Evolutionary conservation across 2,113 vertebrate species (phyloP), one percentile per base, ranked within the genome.

Genomic region (Hydrochoerus hydrochaeris): DNA sequence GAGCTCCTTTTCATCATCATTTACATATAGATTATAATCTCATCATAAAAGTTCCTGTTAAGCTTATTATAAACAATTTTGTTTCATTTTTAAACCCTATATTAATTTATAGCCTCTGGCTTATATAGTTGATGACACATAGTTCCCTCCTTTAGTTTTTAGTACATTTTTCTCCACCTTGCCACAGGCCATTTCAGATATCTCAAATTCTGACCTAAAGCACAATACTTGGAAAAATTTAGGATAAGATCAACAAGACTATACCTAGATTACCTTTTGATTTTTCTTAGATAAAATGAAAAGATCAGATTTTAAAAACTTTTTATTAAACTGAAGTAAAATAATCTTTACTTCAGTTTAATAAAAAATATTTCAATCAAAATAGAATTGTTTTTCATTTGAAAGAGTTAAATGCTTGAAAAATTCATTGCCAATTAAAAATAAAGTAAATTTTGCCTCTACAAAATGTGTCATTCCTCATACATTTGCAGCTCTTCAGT

Each of bases 381-480:
- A 96, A 52, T 2, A 54, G 9, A 94, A 77, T 77, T 84, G 57
- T 83, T 78, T 97, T 78, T 32, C 20, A 75, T 28, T 95, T 85
- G 30, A 41, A 81, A 91, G 1, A 65, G 10, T 63, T 65, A 89
- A 73, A 19, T 46, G 20, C 12, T 49, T 71, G 17, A 94, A 92
- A 94, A 85, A 22, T 73, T 46, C 19, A 85, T 22, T 60, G 2
- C 17, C 63, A 69, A 85, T 49, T 7, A 38, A 67, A 63, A 65
- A 58, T 52, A 94, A 94, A 96, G 44, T 60, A 85, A 89, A 7
- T 60, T 19, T 58, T 94, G 16, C 46, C 58, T 86, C 12, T 69
- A 57, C 14, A 20, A 90, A 81, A 46, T 60, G 4, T 49, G 54
- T 71, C 63, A 24, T 73, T 90, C 10, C 14, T 28, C 20, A 2